Evolutionary conservation across 2,888 invertebrate species (phyloP).

Genomic region (Agriopis aurantiaria): DNA sequence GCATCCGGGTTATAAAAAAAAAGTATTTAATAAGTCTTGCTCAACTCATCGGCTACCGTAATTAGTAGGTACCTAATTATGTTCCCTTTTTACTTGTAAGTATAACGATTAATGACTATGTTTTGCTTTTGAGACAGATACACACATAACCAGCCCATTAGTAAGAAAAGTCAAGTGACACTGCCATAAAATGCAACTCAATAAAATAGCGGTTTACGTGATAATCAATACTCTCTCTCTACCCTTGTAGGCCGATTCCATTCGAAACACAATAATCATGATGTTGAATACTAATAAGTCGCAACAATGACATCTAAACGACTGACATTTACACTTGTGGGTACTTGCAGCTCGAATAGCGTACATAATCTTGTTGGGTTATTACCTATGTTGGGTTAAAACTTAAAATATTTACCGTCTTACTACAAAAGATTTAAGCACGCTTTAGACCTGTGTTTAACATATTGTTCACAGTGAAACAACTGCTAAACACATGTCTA

Average conservation of each 20-base stretch:
- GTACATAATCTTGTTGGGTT: neutral
- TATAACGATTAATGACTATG: no score
- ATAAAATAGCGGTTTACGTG: constrained; percentile 74
- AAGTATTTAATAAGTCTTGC: no score
- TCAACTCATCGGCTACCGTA: no score
- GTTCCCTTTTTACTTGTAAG: no score
- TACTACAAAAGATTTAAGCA: no score
- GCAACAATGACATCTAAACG: constrained; percentile 10
- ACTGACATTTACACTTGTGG: neutral
- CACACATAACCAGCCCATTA: constrained; percentile 17
- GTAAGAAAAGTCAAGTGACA: constrained; percentile 54
- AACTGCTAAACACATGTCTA: no score
- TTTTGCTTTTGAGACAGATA: no score
- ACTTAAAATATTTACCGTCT: no score
- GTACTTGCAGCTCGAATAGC: neutral
- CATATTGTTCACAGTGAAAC: no score
- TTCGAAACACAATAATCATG: constrained; percentile 47
- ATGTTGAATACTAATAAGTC: constrained; percentile 61
- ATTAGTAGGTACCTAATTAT: no score
- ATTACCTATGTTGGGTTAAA: neutral
- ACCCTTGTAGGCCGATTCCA: constrained; percentile 50
- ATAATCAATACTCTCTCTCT: constrained; percentile 70
- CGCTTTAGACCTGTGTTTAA: no score
- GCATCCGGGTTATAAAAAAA: no score
- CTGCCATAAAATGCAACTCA: constrained; percentile 76